A percentile compares a stretch with the other conserved stretches of the same genome.
Evolutionary conservation across 2,888 invertebrate genomes (phyloP).

Genomic region (Epirrhoe tristata): DNA sequence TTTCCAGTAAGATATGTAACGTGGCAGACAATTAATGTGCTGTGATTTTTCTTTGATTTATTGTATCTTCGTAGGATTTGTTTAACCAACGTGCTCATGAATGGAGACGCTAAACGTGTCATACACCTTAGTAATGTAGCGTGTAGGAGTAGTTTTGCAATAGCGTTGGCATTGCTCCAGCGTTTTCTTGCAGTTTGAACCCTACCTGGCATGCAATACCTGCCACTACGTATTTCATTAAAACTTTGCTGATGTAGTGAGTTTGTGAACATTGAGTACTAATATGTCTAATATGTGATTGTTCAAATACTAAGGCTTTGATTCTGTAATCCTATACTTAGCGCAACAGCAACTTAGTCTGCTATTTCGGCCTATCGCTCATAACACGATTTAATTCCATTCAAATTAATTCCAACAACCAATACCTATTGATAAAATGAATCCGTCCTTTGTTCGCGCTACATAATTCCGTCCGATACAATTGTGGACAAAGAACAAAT

Average conservation of each 20-base stretch:
- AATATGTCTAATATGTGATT: neutral
- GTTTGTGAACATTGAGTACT: conserved; percentile 2
- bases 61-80: neutral
- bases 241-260: conserved; percentile 23
- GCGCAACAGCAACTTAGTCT: neutral
- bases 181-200: conserved; percentile 25
- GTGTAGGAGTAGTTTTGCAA: conserved; percentile 19
- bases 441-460: neutral
- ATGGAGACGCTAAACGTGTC: conserved; percentile 11
- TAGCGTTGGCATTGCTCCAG: conserved; percentile 28
- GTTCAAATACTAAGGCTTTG: conserved; percentile 5
- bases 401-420: conserved; percentile 5
- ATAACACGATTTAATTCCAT: neutral
- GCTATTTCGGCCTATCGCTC: too few species aligned
- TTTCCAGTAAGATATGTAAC: conserved; percentile 8
- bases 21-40: neutral
- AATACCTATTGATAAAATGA: neutral
- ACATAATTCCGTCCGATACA: conserved; percentile 12
- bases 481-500: conserved; percentile 16
- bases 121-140: neutral
- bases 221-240: conserved; percentile 16
- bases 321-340: neutral
- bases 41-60: conserved; percentile 7
- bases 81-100: conserved; percentile 10
- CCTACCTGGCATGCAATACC: conserved; percentile 23